phyloP scores from a whole-genome alignment of 2,888 invertebrate species.

The Gari tellinella region DNA sequence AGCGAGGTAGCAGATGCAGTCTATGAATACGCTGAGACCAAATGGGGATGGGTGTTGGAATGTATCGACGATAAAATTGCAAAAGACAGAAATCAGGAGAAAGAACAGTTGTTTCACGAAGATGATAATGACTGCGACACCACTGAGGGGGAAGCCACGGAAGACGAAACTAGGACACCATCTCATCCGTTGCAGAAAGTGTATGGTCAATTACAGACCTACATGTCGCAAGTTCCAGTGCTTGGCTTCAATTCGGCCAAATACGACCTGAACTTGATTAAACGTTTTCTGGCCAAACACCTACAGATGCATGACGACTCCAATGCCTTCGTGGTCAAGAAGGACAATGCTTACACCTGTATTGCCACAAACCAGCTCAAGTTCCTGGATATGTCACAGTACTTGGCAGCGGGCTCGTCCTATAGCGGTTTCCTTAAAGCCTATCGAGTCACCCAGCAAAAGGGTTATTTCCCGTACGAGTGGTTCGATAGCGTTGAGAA shows the following conservation, averaged over 20 bases:
- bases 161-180: not conserved
- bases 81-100: not conserved
- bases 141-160: no score
- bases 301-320: constrained; percentile 21
- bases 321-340: constrained; percentile 11
- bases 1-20: constrained; percentile 1
- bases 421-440: constrained; percentile 47
- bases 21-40: constrained; percentile 1
- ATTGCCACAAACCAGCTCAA: constrained; percentile 23
- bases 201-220: constrained; percentile 6
- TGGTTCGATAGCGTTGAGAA: constrained; percentile 29
- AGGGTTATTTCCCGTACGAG: constrained; percentile 30
- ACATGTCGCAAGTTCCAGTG: constrained; percentile 13
- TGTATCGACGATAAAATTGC: not conserved
- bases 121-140: no score
- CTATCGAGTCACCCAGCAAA: constrained; percentile 25
- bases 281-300: constrained; percentile 11
- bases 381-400: constrained; percentile 48
- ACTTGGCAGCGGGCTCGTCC: constrained; percentile 35
- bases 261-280: constrained; percentile 37
- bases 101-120: no score
- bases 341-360: constrained; percentile 25
- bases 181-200: constrained; percentile 11
- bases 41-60: constrained; percentile 8
- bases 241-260: constrained; percentile 24